A percentile compares a stretch with the other conserved stretches of the same genome.
These are phyloP conservation scores for Morbakka virulenta DNA, from an alignment of 30 jellyfish, hydroid and myxozoan species.

Conservation along the genomic window DNA sequence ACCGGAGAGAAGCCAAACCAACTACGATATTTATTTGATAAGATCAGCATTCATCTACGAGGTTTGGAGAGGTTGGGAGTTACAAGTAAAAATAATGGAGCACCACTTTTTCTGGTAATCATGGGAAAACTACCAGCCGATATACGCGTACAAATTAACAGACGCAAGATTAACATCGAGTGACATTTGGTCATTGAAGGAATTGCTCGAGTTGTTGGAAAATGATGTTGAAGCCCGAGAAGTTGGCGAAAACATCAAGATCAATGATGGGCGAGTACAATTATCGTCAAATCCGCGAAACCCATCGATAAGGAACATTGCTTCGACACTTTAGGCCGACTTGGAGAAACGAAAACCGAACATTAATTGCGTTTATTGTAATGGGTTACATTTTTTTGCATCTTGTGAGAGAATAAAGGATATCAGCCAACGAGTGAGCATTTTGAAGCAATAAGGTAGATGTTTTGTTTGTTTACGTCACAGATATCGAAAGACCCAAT, in stretches of 20 bases:
- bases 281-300: too few relatives aligned
- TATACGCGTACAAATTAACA: neutral
- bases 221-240: constrained; percentile 3
- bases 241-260: neutral
- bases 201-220: neutral
- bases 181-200: neutral
- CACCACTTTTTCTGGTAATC: neutral
- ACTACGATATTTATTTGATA: neutral
- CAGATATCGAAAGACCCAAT: too few relatives aligned
- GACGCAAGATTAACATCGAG: neutral
- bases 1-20: neutral
- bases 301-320: too few relatives aligned
- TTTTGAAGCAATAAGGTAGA: too few relatives aligned
- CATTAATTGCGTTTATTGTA: too few relatives aligned
- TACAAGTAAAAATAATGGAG: neutral
- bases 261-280: too few relatives aligned
- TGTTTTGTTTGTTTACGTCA: too few relatives aligned
- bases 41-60: neutral
- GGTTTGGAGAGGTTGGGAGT: neutral
- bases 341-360: too few relatives aligned
- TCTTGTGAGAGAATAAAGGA: too few relatives aligned
- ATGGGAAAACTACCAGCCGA: neutral
- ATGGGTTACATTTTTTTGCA: too few relatives aligned
- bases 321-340: too few relatives aligned
- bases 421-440: too few relatives aligned